phyloP scores from a whole-genome alignment of 2,888 invertebrate genomes.

The Dione juno region DNA sequence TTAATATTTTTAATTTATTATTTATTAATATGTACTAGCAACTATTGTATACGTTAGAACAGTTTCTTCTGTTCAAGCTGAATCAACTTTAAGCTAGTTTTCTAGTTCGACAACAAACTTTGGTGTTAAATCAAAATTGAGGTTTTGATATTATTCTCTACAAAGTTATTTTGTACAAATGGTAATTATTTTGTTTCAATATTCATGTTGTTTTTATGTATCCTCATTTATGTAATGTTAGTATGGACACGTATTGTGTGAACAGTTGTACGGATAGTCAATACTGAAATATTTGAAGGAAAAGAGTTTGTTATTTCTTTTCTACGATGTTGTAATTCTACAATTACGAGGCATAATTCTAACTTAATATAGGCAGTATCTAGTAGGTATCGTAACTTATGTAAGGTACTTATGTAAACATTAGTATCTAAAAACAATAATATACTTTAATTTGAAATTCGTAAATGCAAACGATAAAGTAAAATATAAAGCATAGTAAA shows the following conservation, averaged over 20 bases:
- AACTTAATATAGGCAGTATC: too few species aligned
- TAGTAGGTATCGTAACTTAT: too few species aligned
- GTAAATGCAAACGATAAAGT: too few species aligned
- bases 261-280: constrained; percentile 25
- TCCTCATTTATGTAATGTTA: not conserved
- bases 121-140: not conserved
- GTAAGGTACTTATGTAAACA: too few species aligned
- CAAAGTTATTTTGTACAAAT: not conserved
- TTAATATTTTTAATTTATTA: not conserved
- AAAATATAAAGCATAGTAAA: too few species aligned
- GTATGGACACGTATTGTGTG: constrained; percentile 19
- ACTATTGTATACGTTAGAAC: not conserved
- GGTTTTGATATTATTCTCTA: not conserved
- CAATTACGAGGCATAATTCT: not conserved
- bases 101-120: not conserved
- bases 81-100: not conserved
- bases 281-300: constrained; percentile 9
- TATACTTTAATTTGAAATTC: not conserved
- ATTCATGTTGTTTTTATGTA: not conserved
- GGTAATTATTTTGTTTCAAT: not conserved
- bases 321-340: not conserved
- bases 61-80: not conserved
- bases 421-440: not conserved
- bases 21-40: too few species aligned
- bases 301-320: not conserved